Conservation (phyloP, 2,888 invertebrate genomes). For the Rhodophaea formosa region DNA sequence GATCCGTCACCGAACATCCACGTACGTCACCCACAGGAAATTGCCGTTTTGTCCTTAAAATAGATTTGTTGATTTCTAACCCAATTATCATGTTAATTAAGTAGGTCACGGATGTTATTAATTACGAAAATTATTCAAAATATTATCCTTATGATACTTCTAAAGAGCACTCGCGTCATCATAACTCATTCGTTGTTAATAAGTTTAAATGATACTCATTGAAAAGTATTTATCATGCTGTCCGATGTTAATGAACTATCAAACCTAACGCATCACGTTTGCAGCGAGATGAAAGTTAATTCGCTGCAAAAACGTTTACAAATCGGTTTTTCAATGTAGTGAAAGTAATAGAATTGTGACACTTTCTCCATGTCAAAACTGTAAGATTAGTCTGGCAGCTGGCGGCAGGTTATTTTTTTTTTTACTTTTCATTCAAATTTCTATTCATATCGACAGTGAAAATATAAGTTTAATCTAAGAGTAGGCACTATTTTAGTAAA, state of each 20-base stretch:
- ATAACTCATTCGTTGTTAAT: not conserved
- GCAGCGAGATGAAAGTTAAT: slow-evolving; percentile 19
- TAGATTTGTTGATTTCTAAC: not conserved
- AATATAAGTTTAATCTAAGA: not conserved
- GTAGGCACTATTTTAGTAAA: too few relatives aligned
- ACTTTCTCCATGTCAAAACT: slow-evolving; percentile 51
- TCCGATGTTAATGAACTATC: not conserved
- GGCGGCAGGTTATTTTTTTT: slow-evolving; percentile 25
- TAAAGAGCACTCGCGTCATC: not conserved
- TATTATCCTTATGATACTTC: not conserved
- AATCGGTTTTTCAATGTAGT: slow-evolving; percentile 42
- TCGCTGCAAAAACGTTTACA: slow-evolving; percentile 19
- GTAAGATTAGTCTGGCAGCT: slow-evolving; percentile 36
- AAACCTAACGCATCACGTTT: not conserved
- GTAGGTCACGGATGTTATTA: slow-evolving; percentile 8
- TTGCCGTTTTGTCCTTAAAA: slow-evolving; percentile 8
- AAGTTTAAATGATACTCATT: not conserved
- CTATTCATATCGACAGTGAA: not conserved
- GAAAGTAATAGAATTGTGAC: slow-evolving; percentile 61
- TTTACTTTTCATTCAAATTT: not conserved
- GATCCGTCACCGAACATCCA: slow-evolving; percentile 2
- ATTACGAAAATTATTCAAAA: slow-evolving; percentile 1
- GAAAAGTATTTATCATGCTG: not conserved
- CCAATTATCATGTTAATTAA: not conserved
- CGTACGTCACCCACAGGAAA: slow-evolving; percentile 9